These are phyloP conservation scores for Ypsolopha sequella DNA, from an alignment of 2,888 invertebrate species.

Conservation along the genomic window DNA sequence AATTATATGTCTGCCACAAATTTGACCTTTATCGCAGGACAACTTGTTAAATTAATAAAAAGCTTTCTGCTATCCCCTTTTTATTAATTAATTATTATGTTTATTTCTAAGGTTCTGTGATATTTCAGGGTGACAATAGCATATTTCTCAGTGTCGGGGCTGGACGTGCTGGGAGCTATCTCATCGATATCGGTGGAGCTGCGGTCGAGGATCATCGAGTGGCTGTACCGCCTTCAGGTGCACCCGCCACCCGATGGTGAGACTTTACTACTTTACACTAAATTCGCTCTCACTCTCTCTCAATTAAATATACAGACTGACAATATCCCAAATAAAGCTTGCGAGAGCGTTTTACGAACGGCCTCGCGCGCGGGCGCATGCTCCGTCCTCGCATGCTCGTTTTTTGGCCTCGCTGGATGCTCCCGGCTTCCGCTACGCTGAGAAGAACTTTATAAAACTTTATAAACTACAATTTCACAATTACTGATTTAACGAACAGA, in stretches of 20 bases:
- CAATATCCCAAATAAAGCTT: too few relatives aligned
- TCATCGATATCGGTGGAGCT: slow-evolving; percentile 75
- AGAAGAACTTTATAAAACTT: too few relatives aligned
- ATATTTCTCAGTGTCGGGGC: slow-evolving; percentile 92
- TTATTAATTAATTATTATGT: slow-evolving; percentile 4
- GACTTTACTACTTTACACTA: too few relatives aligned
- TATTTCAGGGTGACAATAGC: slow-evolving; percentile 78
- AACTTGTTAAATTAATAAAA: neutral
- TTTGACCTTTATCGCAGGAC: neutral
- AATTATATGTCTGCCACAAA: neutral
- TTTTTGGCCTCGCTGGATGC: too few relatives aligned
- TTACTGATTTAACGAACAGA: too few relatives aligned
- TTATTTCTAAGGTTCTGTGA: slow-evolving; percentile 3
- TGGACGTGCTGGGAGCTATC: slow-evolving; percentile 88
- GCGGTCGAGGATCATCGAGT: slow-evolving; percentile 82
- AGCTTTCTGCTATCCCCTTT: neutral
- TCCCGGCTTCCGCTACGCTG: too few relatives aligned
- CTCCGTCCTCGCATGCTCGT: too few relatives aligned
- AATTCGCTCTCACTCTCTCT: too few relatives aligned
- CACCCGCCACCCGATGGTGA: slow-evolving; percentile 67
- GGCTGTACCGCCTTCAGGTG: slow-evolving; percentile 93
- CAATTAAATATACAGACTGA: too few relatives aligned
- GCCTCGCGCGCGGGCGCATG: too few relatives aligned
- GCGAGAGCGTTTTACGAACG: too few relatives aligned
- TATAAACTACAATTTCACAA: too few relatives aligned